phyloP scores from a whole-genome alignment of 2,113 vertebrate genomes.

The Isurus oxyrinchus region DNA sequence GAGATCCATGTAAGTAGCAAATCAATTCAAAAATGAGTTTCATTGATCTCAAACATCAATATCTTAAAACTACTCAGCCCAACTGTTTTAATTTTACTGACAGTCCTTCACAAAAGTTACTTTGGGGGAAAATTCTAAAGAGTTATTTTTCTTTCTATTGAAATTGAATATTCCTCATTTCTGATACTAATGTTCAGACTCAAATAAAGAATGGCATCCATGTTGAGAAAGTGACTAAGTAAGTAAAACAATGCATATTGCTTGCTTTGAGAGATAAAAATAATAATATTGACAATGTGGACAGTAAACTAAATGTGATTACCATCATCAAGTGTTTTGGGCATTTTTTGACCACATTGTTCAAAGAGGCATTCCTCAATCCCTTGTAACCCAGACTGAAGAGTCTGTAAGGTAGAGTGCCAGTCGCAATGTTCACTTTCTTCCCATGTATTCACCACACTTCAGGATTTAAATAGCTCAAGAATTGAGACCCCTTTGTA shows the following conservation, averaged over 20 bases:
- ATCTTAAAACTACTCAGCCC: not conserved
- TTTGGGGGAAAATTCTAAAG: not conserved
- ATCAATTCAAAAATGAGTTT: not conserved
- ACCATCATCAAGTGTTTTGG: not conserved
- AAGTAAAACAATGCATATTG: not conserved
- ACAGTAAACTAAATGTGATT: not conserved
- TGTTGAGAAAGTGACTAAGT: not conserved
- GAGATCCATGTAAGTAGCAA: constrained; percentile 86
- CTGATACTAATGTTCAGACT: not conserved
- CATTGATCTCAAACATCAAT: not conserved
- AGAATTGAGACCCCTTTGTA: not conserved
- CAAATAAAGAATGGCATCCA: not conserved
- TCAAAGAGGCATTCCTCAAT: not conserved
- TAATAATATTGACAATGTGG: not conserved
- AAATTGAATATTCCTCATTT: not conserved
- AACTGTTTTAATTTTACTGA: not conserved
- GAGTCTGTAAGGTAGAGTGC: not conserved
- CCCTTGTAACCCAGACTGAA: not conserved
- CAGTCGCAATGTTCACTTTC: not conserved
- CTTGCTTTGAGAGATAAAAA: not conserved
- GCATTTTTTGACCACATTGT: not conserved
- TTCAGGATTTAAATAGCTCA: not conserved
- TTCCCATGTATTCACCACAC: not conserved
- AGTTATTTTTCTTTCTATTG: not conserved
- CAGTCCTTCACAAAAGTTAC: not conserved